Base-by-base conservation (phyloP, 2,797 vertebrate species). In the Phalanger gymnotis region DNA sequence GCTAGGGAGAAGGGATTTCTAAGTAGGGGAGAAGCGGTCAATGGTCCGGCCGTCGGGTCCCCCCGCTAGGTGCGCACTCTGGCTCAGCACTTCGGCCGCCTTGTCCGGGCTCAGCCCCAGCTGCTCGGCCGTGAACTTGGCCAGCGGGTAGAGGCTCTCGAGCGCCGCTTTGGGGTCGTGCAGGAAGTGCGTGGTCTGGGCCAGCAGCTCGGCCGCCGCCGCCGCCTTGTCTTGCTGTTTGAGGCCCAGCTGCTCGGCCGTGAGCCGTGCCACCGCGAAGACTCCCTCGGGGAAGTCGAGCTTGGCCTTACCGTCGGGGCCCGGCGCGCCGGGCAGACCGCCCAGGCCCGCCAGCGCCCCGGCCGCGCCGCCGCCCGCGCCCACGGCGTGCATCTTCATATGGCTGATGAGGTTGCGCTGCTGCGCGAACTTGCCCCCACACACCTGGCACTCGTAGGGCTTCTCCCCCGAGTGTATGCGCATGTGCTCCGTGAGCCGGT, bases 351-450 rank as follows among this genome's bases (percentile, higher is more conserved):
- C 98, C 95, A 98, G 96, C 51, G 97, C 97, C 54, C 98, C 97
- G 0, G 98, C 98, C 0, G 97, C 97, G 12, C 98, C 98, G 30
- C 98, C 98, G 0, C 96, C 97, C n/a, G 99, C 99, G 0, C 99
- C 99, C 7, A 99, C 98, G 94, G 99, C 99, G 98, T 99, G 99
- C 99, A 99, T 99, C 99, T 99, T 99, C 99, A 99, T 99, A 98
- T 99, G 99, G 98, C 99, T 99, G 99, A 99, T 99, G 98, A 99
- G 99, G 99, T 99, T 99, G 98, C 99, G 99, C 98, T 99, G 99
- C 99, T 99, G 99, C 30, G 99, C 99, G 52, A 99, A 99, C 99
- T 99, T 99, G 34, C 99, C 99, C 0, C 99, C 99, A 7, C 99
- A 99, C 98, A 99, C 99, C 99, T 99, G 99, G 98, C 99, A 99